Evolutionary conservation across 2,888 invertebrate genomes (phyloP).

Genomic region (Tipula vernalis): DNA sequence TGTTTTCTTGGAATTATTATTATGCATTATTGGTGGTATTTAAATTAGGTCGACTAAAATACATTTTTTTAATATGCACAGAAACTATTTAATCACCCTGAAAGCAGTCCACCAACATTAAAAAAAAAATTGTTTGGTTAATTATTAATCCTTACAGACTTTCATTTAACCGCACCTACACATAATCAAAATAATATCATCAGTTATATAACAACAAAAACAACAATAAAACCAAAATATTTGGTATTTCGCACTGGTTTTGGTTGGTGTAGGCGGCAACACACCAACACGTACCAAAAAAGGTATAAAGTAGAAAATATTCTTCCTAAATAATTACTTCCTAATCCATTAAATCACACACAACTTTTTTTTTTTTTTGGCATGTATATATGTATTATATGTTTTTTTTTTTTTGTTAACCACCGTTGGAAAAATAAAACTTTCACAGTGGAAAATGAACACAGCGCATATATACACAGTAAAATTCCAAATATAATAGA

Average conservation of each 20-base stretch:
- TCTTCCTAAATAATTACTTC: background rate
- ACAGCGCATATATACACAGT: background rate
- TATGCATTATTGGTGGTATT: too few species aligned
- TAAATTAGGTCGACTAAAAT: too few species aligned
- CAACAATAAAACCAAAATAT: too few species aligned
- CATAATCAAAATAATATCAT: background rate
- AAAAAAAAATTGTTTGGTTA: background rate
- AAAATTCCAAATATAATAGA: background rate
- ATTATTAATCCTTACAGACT: background rate
- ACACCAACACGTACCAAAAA: background rate
- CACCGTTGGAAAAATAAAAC: background rate
- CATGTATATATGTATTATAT: background rate
- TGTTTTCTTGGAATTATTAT: too few species aligned
- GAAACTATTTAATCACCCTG: too few species aligned
- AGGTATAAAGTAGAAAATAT: background rate
- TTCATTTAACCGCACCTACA: background rate
- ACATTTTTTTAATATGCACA: too few species aligned
- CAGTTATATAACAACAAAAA: background rate
- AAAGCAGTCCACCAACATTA: background rate
- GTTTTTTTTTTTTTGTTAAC: background rate
- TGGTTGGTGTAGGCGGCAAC: background rate
- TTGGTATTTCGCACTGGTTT: background rate
- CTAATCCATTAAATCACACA: slow-evolving; percentile 4
- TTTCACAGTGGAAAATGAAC: slow-evolving; percentile 4
- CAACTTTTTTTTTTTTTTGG: background rate